phyloP scores from a whole-genome alignment of 2,797 vertebrate genomes.

The Borostomias antarcticus region DNA sequence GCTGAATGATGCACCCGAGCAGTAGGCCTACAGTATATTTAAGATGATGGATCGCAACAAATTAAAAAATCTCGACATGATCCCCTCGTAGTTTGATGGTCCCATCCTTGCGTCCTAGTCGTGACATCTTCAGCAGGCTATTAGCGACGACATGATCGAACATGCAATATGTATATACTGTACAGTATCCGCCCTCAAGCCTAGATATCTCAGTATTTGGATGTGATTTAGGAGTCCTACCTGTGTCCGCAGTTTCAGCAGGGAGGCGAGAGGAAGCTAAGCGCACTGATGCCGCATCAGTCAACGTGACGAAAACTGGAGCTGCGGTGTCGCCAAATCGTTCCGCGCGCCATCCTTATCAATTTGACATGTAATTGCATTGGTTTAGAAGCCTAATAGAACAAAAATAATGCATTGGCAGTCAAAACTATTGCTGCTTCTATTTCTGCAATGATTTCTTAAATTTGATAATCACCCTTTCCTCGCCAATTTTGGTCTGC shows the following conservation, averaged over 20 bases:
- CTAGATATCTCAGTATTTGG: slow-evolving; percentile 11
- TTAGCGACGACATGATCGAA: neutral
- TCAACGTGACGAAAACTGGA: slow-evolving; percentile 15
- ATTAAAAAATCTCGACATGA: neutral
- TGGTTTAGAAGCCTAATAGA: neutral
- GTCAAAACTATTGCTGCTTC: neutral
- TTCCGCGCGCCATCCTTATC: slow-evolving; percentile 6
- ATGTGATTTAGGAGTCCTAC: slow-evolving; percentile 52
- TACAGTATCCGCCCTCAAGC: neutral
- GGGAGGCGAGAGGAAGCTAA: slow-evolving; percentile 41
- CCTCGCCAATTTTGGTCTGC: no score
- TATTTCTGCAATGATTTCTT: neutral
- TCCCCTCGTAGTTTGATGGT: no score
- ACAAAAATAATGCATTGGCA: neutral
- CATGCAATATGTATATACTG: neutral
- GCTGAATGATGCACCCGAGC: neutral
- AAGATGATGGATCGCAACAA: neutral
- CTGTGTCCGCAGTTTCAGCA: slow-evolving; percentile 39
- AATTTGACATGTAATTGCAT: neutral
- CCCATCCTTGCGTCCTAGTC: neutral
- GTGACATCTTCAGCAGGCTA: neutral
- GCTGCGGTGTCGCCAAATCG: slow-evolving; percentile 17
- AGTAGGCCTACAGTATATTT: neutral
- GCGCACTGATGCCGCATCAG: slow-evolving; percentile 49
- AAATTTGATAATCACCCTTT: neutral